phyloP scores from a whole-genome alignment of 37 sponge, comb jelly and placozoan genomes.

The Geodia barretti region DNA sequence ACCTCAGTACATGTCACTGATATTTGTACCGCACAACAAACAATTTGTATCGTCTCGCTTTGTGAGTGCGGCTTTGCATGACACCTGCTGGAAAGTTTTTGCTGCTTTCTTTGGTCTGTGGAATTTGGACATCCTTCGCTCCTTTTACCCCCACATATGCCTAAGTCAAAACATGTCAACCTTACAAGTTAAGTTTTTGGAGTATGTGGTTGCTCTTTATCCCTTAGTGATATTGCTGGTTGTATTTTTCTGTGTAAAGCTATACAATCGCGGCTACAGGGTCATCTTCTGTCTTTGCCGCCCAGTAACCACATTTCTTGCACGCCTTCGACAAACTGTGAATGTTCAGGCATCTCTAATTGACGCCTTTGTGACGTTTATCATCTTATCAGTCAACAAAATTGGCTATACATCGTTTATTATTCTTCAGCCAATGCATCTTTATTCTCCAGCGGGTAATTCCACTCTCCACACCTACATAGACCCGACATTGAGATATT shows the following conservation, averaged over 20 bases:
- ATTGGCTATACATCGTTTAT: not conserved
- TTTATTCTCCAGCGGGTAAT: not conserved
- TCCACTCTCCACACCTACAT: not conserved
- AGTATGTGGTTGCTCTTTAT: constrained; percentile 50
- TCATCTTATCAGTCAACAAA: constrained; percentile 5
- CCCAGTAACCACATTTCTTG: constrained; percentile 1
- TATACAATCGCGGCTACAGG: constrained; percentile 23
- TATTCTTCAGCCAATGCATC: not conserved
- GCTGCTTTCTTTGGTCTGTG: constrained; percentile 29
- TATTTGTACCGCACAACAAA: too few relatives aligned
- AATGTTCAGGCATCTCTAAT: not conserved
- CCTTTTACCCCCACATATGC: constrained; percentile 36
- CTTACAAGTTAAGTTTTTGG: constrained; percentile 14
- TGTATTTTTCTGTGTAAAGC: constrained; percentile 9
- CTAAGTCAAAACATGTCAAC: constrained; percentile 17
- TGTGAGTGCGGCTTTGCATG: too few relatives aligned
- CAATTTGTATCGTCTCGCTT: too few relatives aligned
- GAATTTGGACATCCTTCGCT: constrained; percentile 64
- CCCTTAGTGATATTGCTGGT: constrained; percentile 25
- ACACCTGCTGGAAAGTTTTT: constrained; percentile 4
- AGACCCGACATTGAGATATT: not conserved
- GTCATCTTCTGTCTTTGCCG: constrained; percentile 10
- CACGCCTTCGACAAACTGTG: not conserved
- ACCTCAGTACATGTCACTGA: too few relatives aligned
- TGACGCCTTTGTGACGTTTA: constrained; percentile 9